Conservation (phyloP, 2,888 invertebrate genomes). For the Parasteatoda lunata region DNA sequence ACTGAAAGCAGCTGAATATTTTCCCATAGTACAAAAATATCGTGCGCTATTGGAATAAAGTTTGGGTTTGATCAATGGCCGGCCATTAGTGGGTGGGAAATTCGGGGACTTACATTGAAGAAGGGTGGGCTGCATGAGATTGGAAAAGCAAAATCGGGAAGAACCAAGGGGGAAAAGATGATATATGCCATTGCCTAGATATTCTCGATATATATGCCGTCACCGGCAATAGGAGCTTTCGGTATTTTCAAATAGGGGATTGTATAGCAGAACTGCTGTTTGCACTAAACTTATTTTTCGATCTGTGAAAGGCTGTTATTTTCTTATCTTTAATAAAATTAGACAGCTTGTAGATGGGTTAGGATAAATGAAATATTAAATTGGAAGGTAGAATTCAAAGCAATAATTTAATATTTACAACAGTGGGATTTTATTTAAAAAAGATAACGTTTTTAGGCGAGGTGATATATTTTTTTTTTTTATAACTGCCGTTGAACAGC, state of each 20-base stretch:
- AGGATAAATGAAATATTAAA: too few species aligned
- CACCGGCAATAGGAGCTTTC: slow-evolving; percentile 33
- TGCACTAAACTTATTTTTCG: slow-evolving; percentile 9
- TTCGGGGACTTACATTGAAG: slow-evolving; percentile 9
- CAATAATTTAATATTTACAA: too few species aligned
- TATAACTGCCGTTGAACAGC: too few species aligned
- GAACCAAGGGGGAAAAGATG: slow-evolving; percentile 50
- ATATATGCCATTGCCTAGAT: slow-evolving; percentile 52
- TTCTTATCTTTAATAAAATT: too few species aligned
- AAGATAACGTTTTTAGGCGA: too few species aligned
- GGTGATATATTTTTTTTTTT: too few species aligned
- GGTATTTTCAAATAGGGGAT: slow-evolving; percentile 49
- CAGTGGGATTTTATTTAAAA: too few species aligned
- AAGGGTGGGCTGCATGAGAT: slow-evolving; percentile 27
- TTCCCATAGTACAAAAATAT: slow-evolving; percentile 61
- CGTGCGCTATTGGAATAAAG: slow-evolving; percentile 61
- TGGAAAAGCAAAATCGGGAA: slow-evolving; percentile 55
- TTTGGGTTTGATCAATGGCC: slow-evolving; percentile 58
- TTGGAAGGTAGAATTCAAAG: too few species aligned
- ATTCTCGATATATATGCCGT: slow-evolving; percentile 54
- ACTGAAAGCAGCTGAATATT: slow-evolving; percentile 46
- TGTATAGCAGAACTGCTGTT: background rate
- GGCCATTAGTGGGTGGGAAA: slow-evolving; percentile 61
- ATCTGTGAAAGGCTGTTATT: slow-evolving; percentile 8
- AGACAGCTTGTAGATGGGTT: too few species aligned